Evolutionary conservation across 2,888 invertebrate species (phyloP).

Genomic region (Drosophila merina): DNA sequence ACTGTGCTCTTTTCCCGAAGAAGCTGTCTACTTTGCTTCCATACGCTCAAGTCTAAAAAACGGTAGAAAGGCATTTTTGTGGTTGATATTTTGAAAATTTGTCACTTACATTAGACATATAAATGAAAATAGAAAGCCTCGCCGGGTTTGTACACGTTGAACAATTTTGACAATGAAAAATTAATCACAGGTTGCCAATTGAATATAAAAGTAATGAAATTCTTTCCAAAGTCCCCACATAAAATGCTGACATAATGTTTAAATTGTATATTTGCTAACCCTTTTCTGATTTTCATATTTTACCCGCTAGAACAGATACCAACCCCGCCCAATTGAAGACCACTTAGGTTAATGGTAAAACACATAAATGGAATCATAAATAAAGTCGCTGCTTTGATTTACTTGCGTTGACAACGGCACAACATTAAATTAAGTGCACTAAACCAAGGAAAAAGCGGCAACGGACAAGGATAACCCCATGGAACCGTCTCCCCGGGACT

Average conservation of each 20-base stretch:
- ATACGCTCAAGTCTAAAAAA: background rate
- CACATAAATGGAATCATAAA: slow-evolving; percentile 65
- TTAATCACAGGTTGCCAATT: background rate
- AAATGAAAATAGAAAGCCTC: slow-evolving; percentile 17
- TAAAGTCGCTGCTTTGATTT: slow-evolving; percentile 67
- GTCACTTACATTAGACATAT: slow-evolving; percentile 18
- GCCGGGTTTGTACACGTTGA: background rate
- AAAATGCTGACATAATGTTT: slow-evolving; percentile 1
- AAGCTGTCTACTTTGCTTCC: slow-evolving; percentile 16
- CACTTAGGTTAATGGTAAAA: slow-evolving; percentile 63
- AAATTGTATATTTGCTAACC: background rate
- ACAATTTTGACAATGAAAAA: slow-evolving; percentile 12
- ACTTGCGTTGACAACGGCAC: slow-evolving; percentile 57
- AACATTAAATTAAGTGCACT: slow-evolving; percentile 72
- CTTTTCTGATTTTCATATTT: slow-evolving; percentile 1
- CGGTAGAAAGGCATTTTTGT: background rate
- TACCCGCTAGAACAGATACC: background rate
- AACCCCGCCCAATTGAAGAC: slow-evolving; percentile 13
- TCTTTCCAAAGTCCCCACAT: background rate
- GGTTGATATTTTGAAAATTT: background rate
- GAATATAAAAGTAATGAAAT: background rate
- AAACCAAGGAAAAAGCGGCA: slow-evolving; percentile 16
- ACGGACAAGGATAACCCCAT: slow-evolving; percentile 45
- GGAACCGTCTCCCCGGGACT: slow-evolving; percentile 30
- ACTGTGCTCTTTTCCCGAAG: background rate